Percentiles rank a stretch among this genome's conserved stretches.
Conservation (phyloP, 2,113 vertebrate genomes). For the Vulpes ferrilata region DNA sequence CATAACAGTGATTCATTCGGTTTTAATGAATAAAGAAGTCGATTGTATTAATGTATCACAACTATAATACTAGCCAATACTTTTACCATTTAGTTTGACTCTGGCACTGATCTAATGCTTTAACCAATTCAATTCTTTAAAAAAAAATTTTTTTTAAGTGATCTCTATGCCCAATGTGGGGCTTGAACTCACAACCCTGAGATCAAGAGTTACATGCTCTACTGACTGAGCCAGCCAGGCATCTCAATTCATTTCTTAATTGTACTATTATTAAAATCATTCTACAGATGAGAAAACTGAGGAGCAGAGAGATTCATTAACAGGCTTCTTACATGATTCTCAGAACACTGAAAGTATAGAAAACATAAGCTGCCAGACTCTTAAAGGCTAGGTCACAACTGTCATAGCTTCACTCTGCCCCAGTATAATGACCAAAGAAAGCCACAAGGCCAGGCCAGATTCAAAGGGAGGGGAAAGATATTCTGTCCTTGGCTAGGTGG, state of each 20-base stretch:
- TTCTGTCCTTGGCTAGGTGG: background rate
- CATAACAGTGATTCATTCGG: background rate
- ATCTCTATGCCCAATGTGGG: background rate
- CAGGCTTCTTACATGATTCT: background rate
- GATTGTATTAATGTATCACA: background rate
- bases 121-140: background rate
- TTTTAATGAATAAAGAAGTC: background rate
- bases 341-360: background rate
- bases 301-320: background rate
- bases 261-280: background rate
- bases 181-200: background rate
- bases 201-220: background rate
- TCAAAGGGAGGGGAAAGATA: background rate
- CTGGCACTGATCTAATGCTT: background rate
- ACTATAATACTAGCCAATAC: background rate
- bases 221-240: background rate
- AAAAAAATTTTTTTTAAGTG: background rate
- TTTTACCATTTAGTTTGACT: background rate
- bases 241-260: background rate
- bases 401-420: background rate
- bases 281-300: background rate
- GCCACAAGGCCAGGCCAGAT: background rate
- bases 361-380: background rate
- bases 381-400: background rate
- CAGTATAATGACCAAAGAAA: background rate